These are phyloP conservation scores for Danio jaintianensis DNA, from an alignment of 2,797 vertebrate species.

Conservation along the genomic window DNA sequence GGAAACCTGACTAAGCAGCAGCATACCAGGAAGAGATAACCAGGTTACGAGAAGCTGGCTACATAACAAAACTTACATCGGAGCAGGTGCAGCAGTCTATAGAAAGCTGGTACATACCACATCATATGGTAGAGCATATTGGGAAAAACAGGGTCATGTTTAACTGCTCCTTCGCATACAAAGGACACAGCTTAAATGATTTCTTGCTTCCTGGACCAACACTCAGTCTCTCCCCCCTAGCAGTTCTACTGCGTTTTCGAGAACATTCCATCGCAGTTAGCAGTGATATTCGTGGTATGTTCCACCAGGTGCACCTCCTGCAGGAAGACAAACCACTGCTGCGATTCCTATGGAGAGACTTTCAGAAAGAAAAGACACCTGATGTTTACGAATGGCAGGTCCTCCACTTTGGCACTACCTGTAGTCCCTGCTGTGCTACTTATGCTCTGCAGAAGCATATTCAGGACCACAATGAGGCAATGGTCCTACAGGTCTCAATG, in stretches of 20 bases:
- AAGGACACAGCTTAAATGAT: too few relatives aligned
- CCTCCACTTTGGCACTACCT: constrained; percentile 2
- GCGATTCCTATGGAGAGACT: constrained; percentile 15
- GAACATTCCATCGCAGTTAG: too few relatives aligned
- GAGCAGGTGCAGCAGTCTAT: too few relatives aligned
- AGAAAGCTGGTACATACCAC: too few relatives aligned
- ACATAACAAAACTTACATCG: neutral
- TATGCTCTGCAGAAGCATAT: too few relatives aligned
- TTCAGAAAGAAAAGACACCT: neutral
- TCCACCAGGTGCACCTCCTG: constrained; percentile 27
- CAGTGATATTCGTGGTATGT: too few relatives aligned
- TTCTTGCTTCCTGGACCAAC: too few relatives aligned
- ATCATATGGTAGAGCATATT: constrained; percentile 13
- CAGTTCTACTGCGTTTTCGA: too few relatives aligned
- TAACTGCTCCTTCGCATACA: too few relatives aligned
- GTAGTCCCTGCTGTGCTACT: constrained; percentile 15
- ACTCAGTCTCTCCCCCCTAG: too few relatives aligned
- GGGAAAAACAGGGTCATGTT: too few relatives aligned
- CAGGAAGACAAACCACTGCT: constrained; percentile 27
- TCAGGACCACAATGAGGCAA: neutral
- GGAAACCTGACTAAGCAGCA: constrained; percentile 9
- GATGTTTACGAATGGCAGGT: constrained; percentile 8
- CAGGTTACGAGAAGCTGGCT: constrained; percentile 2
- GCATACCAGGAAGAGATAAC: neutral
- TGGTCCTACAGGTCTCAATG: too few relatives aligned